Evolutionary conservation across 2,888 invertebrate species (phyloP), one percentile per base, ranked within the genome.

Genomic region (Diarsia brunnea): DNA sequence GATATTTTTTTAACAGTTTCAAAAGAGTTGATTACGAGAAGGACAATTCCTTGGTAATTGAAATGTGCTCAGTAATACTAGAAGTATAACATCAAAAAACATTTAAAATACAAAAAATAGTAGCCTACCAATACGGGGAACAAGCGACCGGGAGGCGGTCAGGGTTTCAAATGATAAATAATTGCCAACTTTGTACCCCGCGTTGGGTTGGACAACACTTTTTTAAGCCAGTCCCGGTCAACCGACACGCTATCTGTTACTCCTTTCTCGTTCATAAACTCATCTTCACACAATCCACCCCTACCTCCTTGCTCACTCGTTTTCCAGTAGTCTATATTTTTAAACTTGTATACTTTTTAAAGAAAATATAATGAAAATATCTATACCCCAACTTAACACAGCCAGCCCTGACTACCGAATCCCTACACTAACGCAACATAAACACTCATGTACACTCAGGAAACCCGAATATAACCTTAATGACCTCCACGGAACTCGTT

Each of bases 401-500:
- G 60, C 4, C 68, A 78, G 12, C 68, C 60, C 69, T 75, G 16
- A 61, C 64, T 65, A 58, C 72, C n/a, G 65, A 75, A 69, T 21
- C 38, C 60, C 60, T 43, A 64, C 69, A 73, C 67, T 69, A 74
- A 53, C 55, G 63, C 58, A 58, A 70, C 72, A 80, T 76, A 77
- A 80, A 73, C 73, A 79, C 70, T 76, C 67, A 45, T 72, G 78
- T 73, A 70, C 69, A 70, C 78, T 82, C 68, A 82, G 86, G 85
- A 78, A 85, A 87, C 84, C 88, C 83, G 84, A 89, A 90, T 87
- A 78, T 89, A 90, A 90, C 91, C 90, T 84, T 87, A 88, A 89
- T 87, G 90, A 91, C 91, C 91, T 91, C 90, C 77, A 75, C 63
- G 82, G 90, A 91, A 91, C 91, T 88, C 88, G 90, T 90, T 89